Evolutionary conservation across 2,888 invertebrate species (phyloP), one percentile per base, ranked within the genome.

Genomic region (Lochmaea capreae): DNA sequence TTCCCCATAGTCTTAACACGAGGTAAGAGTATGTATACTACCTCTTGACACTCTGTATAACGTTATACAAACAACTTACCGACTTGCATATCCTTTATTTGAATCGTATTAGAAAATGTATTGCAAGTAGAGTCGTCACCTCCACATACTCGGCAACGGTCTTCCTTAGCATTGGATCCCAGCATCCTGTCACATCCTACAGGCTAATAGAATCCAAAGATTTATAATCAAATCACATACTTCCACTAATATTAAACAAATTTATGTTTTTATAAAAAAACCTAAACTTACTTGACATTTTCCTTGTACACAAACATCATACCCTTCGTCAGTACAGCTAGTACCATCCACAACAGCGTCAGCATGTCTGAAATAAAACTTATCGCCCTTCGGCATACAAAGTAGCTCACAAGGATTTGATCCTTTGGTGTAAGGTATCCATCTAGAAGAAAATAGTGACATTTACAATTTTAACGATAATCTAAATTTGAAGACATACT

Each of bases 131-230:
- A 93, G 11, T 95, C 96, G 86, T 97, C 94, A 0, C 98, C 98
- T n/a, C 95, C 95, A 85, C 98, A 98, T 81, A 93, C 92, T 57
- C 97, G 91, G 85, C 98, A 98, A 81, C 94, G 93, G 87, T 98
- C 98, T 87, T 97, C 97, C 80, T 91, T 91, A 11, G 93, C 92
- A 70, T 90, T 88, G 6, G 98, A 98, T 12, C 97, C 98, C 82
- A 98, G 89, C 93, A 96, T 94, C 91, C 94, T 93, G 87, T 98
- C 98, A 86, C 98, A 98, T 72, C 98, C 98, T 58, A 98, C 96
- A 10, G 94, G 92, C 95, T 96, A 52, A 65, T 26, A 52, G n/a
- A 22, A 49, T 22, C 26, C 2, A 22, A 12, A 12, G 10, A 6
- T 43, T 46, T 16, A 49, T 42, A 46, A 5, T 46, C 14, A 5